These are phyloP conservation scores for Zeuzera pyrina DNA, from an alignment of 2,888 invertebrate genomes.

Conservation along the genomic window DNA sequence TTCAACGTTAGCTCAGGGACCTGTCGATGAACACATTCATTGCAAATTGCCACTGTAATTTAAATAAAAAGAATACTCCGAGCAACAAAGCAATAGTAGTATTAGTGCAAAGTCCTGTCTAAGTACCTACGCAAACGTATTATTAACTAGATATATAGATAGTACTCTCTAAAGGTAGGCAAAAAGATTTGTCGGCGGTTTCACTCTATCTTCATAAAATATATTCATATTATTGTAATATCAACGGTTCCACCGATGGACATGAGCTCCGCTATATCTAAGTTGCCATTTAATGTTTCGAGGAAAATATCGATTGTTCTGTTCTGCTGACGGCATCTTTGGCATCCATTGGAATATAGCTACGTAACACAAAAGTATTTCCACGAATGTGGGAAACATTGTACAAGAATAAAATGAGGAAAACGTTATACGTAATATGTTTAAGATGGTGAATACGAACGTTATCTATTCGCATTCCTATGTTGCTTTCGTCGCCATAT, in stretches of 20 bases:
- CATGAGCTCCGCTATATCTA: conserved; percentile 34
- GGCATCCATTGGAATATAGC: conserved; percentile 22
- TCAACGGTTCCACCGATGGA: conserved; percentile 43
- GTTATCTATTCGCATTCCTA: too few relatives aligned
- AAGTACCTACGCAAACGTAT: too few relatives aligned
- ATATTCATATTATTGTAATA: too few relatives aligned
- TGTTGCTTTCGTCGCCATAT: too few relatives aligned
- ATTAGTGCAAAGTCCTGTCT: too few relatives aligned
- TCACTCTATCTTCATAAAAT: conserved; percentile 7
- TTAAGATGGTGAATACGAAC: too few relatives aligned
- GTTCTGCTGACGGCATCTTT: conserved; percentile 46
- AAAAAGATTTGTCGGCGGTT: too few relatives aligned
- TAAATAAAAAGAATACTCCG: too few relatives aligned
- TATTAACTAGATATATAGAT: too few relatives aligned
- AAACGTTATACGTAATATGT: too few relatives aligned
- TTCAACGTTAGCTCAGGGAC: conserved; percentile 16
- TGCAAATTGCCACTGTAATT: conserved; percentile 24
- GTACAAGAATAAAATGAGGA: conserved; percentile 30
- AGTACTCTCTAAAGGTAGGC: too few relatives aligned
- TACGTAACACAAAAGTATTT: conserved; percentile 22
- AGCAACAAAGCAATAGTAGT: too few relatives aligned
- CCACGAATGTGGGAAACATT: conserved; percentile 19
- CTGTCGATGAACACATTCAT: conserved; percentile 24
- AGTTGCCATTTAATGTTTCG: conserved; percentile 37
- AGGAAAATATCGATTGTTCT: conserved; percentile 45